Conservation (phyloP, 2,113 vertebrate species). For the Microcebus tavaratra region DNA sequence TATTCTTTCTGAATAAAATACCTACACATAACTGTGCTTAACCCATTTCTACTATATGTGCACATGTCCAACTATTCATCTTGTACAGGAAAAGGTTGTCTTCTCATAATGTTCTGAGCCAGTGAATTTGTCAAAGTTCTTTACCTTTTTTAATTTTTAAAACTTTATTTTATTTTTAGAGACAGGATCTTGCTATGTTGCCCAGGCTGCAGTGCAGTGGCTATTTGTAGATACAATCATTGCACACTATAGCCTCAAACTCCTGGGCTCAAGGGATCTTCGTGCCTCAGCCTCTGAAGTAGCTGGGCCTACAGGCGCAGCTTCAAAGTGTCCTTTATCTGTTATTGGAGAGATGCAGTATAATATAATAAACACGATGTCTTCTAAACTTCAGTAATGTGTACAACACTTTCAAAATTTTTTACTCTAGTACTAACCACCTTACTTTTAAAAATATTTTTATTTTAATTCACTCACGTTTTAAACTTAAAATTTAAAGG, state of each 20-base stretch:
- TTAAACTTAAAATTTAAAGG: constrained; percentile 34
- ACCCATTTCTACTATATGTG: neutral
- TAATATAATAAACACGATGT: neutral
- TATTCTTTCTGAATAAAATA: neutral
- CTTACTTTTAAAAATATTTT: neutral
- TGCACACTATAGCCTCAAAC: neutral
- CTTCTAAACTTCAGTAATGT: neutral
- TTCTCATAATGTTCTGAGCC: neutral
- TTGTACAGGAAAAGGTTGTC: neutral
- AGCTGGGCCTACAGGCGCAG: neutral
- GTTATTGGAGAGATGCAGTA: neutral
- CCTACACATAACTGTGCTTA: neutral
- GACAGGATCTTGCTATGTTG: neutral
- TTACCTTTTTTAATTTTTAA: neutral
- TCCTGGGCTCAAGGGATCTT: neutral
- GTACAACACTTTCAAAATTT: neutral
- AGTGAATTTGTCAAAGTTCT: neutral
- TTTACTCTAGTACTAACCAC: neutral
- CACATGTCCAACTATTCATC: neutral
- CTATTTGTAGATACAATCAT: neutral
- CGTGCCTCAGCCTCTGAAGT: neutral
- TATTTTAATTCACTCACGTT: neutral
- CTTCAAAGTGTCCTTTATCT: constrained; percentile 9
- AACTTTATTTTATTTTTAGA: neutral
- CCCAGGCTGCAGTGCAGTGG: neutral